phyloP scores from a whole-genome alignment of 2,888 invertebrate species.

The Heliconius charithonia region DNA sequence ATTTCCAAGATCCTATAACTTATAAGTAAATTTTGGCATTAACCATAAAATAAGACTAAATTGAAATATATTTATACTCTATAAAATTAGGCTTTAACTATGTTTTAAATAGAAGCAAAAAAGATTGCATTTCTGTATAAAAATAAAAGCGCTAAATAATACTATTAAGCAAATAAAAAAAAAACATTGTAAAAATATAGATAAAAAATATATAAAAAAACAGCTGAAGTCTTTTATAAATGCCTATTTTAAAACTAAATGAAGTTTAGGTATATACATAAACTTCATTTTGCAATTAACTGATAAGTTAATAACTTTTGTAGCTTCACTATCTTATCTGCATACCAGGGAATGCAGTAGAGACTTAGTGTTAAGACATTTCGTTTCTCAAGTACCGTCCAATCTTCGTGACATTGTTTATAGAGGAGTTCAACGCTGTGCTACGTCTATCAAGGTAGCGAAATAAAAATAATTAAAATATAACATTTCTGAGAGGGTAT shows the following conservation, averaged over 20 bases:
- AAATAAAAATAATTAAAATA: background rate
- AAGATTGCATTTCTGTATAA: background rate
- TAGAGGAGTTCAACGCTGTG: too few species aligned
- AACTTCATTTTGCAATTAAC: too few species aligned
- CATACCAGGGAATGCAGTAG: too few species aligned
- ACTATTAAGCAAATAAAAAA: background rate
- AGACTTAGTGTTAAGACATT: too few species aligned
- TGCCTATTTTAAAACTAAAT: background rate
- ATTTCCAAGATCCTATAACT: background rate
- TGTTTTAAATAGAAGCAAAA: background rate
- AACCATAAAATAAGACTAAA: background rate
- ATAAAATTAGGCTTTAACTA: background rate
- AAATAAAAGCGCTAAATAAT: background rate
- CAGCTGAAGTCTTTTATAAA: background rate
- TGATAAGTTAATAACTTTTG: too few species aligned
- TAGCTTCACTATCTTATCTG: too few species aligned
- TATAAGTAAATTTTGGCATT: background rate
- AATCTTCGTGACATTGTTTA: too few species aligned
- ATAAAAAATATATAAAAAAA: constrained; percentile 10
- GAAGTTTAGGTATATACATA: too few species aligned
- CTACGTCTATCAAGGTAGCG: background rate
- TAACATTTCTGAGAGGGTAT: too few species aligned
- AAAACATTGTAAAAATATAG: background rate
- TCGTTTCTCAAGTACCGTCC: too few species aligned
- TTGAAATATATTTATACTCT: too few species aligned